Percentiles rank a stretch among this genome's conserved stretches.
These are phyloP conservation scores for Prietella phreatophila DNA, from an alignment of 2,113 vertebrate genomes.

Conservation along the genomic window DNA sequence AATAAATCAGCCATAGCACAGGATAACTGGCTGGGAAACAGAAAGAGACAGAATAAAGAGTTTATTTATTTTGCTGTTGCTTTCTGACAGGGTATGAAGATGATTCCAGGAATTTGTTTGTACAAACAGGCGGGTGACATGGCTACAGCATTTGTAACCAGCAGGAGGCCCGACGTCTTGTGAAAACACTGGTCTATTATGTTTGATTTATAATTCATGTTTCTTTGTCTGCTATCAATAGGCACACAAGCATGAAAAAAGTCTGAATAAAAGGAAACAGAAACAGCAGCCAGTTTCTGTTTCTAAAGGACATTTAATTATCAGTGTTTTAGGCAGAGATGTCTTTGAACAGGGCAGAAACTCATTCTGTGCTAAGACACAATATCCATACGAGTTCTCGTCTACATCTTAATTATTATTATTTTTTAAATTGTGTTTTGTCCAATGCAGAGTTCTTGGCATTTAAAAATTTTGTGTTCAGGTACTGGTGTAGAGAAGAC, in stretches of 20 bases:
- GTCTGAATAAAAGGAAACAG: slow-evolving; percentile 3
- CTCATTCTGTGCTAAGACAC: neutral
- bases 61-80: slow-evolving; percentile 9
- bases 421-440: neutral
- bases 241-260: slow-evolving; percentile 42
- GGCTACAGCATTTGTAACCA: slow-evolving; percentile 45
- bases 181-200: slow-evolving; percentile 47
- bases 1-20: slow-evolving; percentile 26
- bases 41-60: neutral
- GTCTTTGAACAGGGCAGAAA: neutral
- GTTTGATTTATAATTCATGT: slow-evolving; percentile 65
- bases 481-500: slow-evolving; percentile 55
- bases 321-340: neutral
- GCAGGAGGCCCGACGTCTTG: slow-evolving; percentile 58
- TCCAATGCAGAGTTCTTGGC: neutral
- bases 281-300: neutral
- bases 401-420: neutral
- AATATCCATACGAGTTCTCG: neutral
- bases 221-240: neutral
- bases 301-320: neutral
- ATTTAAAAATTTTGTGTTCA: neutral
- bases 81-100: slow-evolving; percentile 39
- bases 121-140: slow-evolving; percentile 14
- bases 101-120: slow-evolving; percentile 58
- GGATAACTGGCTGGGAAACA: slow-evolving; percentile 13